Conservation (phyloP, 2,888 invertebrate species). For the Lithophane socia region DNA sequence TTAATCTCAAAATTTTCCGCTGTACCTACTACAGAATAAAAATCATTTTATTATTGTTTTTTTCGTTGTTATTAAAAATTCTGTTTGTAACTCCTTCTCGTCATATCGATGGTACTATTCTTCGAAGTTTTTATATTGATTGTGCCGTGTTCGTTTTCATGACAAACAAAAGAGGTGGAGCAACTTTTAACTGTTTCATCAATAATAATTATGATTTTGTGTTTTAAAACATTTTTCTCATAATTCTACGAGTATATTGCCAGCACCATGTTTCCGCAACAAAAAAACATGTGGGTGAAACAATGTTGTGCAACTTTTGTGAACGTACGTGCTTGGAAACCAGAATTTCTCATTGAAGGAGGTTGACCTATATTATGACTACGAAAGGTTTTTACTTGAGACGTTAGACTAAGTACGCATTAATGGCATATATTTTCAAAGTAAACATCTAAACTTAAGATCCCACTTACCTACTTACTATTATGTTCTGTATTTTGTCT, state of each 20-base stretch:
- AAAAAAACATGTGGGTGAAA: constrained; percentile 1
- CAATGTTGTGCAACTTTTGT: not conserved
- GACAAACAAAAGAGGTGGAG: no score
- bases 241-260: not conserved
- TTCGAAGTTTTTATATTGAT: no score
- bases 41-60: not conserved
- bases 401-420: not conserved
- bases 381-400: not conserved
- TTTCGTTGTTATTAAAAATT: not conserved
- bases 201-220: not conserved
- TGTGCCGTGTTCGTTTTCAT: not conserved
- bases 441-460: constrained; percentile 12
- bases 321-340: not conserved
- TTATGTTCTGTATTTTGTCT: not conserved
- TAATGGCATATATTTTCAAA: not conserved
- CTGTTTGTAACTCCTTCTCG: no score
- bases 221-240: not conserved
- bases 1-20: not conserved
- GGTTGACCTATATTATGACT: not conserved
- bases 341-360: not conserved
- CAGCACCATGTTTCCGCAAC: not conserved
- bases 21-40: not conserved
- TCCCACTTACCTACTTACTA: not conserved
- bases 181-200: no score
- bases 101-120: no score